A percentile compares a stretch with the other conserved stretches of the same genome.
These are phyloP conservation scores for Leucozona laternaria DNA, from an alignment of 2,888 invertebrate species.

Conservation along the genomic window DNA sequence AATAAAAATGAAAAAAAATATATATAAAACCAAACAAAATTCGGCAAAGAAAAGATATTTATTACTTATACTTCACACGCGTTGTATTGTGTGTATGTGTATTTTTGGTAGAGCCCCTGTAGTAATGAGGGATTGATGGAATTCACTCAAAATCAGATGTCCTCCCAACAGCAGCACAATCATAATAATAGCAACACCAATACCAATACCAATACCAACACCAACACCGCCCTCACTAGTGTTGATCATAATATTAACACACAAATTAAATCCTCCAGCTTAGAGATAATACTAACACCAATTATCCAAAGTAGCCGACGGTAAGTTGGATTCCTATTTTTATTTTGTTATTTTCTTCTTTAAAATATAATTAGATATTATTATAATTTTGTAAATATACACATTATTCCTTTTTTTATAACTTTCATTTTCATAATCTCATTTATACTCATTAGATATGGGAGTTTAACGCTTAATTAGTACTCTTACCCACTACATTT, in stretches of 20 bases:
- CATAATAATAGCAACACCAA: constrained; percentile 55
- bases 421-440: neutral
- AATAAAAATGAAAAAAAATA: neutral
- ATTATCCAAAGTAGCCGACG: constrained; percentile 84
- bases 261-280: constrained; percentile 84
- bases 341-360: neutral
- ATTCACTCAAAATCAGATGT: constrained; percentile 73
- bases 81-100: constrained; percentile 69
- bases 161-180: constrained; percentile 76
- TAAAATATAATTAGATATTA: neutral
- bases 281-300: constrained; percentile 84
- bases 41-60: constrained; percentile 35
- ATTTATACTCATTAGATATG: neutral
- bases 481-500: neutral
- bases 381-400: constrained; percentile 3
- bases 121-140: constrained; percentile 78
- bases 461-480: neutral
- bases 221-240: constrained; percentile 73
- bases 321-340: constrained; percentile 80
- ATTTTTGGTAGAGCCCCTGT: constrained; percentile 73
- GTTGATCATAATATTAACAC: constrained; percentile 74
- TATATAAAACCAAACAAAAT: constrained; percentile 35
- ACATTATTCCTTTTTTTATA: no score
- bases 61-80: constrained; percentile 45
- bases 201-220: constrained; percentile 42